Percentiles rank a stretch among this genome's conserved stretches.
phyloP scores from a whole-genome alignment of 2,797 vertebrate genomes.

The Anguilla pacifica region DNA sequence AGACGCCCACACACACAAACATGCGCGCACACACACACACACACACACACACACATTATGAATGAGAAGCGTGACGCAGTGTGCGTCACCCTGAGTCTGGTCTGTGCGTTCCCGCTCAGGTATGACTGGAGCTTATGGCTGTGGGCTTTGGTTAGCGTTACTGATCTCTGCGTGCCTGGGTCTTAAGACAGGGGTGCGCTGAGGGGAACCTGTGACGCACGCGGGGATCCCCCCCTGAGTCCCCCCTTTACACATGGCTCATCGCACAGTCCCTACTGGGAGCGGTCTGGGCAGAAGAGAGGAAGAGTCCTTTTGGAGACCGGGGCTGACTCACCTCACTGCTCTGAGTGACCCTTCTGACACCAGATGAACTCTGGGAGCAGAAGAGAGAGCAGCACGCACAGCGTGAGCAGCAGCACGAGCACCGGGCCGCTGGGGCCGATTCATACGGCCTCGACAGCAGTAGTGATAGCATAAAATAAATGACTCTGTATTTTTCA shows the following conservation, averaged over 20 bases:
- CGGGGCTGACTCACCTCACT: conserved; percentile 6
- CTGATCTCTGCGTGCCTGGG: background rate
- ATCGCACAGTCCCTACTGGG: conserved; percentile 16
- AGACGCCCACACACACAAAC: background rate
- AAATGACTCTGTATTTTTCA: conserved; percentile 15
- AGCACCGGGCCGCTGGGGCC: background rate
- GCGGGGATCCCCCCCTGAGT: no score
- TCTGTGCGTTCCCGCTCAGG: no score
- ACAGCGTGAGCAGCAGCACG: background rate
- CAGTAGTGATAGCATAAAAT: background rate
- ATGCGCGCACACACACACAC: background rate
- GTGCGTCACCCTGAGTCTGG: no score
- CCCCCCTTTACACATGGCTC: background rate
- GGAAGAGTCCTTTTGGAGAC: background rate
- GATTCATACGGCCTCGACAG: background rate
- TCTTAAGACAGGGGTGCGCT: background rate
- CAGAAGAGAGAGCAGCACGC: background rate
- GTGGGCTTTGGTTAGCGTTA: background rate
- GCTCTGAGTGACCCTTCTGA: conserved; percentile 22
- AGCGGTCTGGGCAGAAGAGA: conserved; percentile 13
- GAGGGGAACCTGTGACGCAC: no score
- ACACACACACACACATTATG: background rate
- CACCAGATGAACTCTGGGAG: conserved; percentile 13
- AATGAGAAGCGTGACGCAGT: background rate
- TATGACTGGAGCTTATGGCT: background rate